Base-by-base conservation (phyloP, 1,140 invertebrate genomes). In the Pinna nobilis region DNA sequence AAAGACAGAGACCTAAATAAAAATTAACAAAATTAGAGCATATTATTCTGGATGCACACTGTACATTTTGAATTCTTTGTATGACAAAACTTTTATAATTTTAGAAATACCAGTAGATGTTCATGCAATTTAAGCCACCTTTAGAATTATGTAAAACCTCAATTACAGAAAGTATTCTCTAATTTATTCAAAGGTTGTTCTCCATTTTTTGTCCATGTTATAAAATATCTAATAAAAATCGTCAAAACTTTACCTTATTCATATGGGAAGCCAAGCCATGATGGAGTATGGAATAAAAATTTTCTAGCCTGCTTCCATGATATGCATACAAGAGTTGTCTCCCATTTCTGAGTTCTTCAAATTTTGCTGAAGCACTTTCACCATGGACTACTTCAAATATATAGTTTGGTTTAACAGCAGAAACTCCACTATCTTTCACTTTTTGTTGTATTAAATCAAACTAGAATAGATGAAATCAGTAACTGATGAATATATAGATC, bases 251-350 rank as follows among this genome's bases (percentile, higher is more conserved):
- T 89, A 94, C 93, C 90, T 94, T 94, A 85, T 93, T 94, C 88
- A 94, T 91, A 87, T 93, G 93, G 78, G 93, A 92, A 78, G 94
- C 93, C 65, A 95, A 88, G 33, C 94, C 94, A 89, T 94, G 92
- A 86, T 94, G 92, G 41, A 95, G 84, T 72, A 96, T 95, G 0
- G 94, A 94, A 89, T 95, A 93, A 86, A 95, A 95, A 88, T 95
- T 95, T 87, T 95, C 94, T 64, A 94, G 87, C 72, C 93, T 90
- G 86, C 93, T 95, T 30, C 94, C 94, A 88, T 95, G 94, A 82
- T 93, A 96, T 15, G 93, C 94, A 79, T 83, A 86, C 85, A 92
- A 92, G 82, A 94, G 91, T 23, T 92, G 90, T 64, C 91, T 89
- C 76, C 90, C 90, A 70, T 91, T 89, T 79, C 78, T 67, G 18